Evolutionary conservation across 2,888 invertebrate species (phyloP).

Genomic region (Lumbricus terrestris): DNA sequence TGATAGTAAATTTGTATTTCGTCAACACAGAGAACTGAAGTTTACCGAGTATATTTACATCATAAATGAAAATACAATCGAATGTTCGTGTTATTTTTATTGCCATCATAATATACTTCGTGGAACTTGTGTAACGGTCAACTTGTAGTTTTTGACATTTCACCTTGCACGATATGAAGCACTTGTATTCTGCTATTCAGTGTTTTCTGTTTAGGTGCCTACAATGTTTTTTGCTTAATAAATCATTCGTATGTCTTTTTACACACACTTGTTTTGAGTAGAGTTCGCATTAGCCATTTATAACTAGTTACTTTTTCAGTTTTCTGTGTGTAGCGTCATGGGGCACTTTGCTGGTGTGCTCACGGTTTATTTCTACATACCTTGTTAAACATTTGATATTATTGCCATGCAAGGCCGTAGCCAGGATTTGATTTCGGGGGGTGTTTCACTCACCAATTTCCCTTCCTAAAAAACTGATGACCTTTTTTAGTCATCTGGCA

Average conservation of each 20-base stretch:
- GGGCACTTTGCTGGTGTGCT: background rate
- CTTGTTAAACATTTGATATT: background rate
- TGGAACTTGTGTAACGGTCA: background rate
- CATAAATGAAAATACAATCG: background rate
- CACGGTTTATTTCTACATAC: background rate
- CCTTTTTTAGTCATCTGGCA: too few relatives aligned
- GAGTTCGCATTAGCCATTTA: background rate
- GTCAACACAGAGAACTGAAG: background rate
- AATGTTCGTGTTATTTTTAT: background rate
- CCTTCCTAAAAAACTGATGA: too few relatives aligned
- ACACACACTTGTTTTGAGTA: too few relatives aligned
- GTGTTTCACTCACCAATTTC: too few relatives aligned
- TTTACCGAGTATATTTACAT: background rate
- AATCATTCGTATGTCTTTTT: background rate
- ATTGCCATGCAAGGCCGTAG: too few relatives aligned
- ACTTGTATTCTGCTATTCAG: background rate
- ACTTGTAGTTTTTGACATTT: background rate
- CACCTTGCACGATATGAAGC: background rate
- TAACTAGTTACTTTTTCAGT: background rate
- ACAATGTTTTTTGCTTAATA: background rate
- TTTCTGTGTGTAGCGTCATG: background rate
- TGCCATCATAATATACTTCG: background rate
- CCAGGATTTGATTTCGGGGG: too few relatives aligned
- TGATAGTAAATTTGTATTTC: too few relatives aligned
- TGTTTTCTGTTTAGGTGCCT: background rate